Percentiles rank a stretch among this genome's conserved stretches.
phyloP scores from a whole-genome alignment of 1,140 invertebrate genomes.

The Mamestra configurata region DNA sequence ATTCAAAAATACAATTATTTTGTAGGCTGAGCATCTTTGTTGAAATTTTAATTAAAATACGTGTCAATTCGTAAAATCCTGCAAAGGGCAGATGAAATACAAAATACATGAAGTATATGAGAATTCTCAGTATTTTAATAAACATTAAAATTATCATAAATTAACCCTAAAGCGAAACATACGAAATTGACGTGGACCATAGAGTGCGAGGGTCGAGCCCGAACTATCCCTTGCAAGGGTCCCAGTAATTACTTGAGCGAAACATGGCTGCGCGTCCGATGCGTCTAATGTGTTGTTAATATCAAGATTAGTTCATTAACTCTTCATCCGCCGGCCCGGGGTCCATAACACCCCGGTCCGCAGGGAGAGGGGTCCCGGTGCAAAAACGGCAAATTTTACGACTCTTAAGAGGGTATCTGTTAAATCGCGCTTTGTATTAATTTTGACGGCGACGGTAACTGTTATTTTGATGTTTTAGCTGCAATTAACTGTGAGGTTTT shows the following conservation, averaged over 20 bases:
- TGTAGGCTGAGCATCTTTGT: background rate
- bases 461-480: slow-evolving; percentile 61
- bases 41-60: background rate
- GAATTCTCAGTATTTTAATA: slow-evolving; percentile 18
- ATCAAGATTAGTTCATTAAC: slow-evolving; percentile 75
- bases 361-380: slow-evolving; percentile 30
- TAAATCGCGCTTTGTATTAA: slow-evolving; percentile 63
- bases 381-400: slow-evolving; percentile 66
- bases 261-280: slow-evolving; percentile 57
- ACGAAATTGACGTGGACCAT: slow-evolving; percentile 20
- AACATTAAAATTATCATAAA: slow-evolving; percentile 52
- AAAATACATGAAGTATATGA: background rate
- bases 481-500: slow-evolving; percentile 52
- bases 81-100: background rate
- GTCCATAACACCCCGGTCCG: slow-evolving; percentile 34
- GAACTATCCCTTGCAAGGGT: slow-evolving; percentile 54
- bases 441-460: slow-evolving; percentile 55
- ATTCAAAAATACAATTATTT: slow-evolving; percentile 18
- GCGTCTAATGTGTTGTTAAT: slow-evolving; percentile 73
- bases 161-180: slow-evolving; percentile 43
- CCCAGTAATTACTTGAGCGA: slow-evolving; percentile 59
- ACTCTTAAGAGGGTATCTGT: slow-evolving; percentile 62
- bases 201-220: slow-evolving; percentile 22
- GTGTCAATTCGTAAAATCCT: background rate
- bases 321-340: slow-evolving; percentile 63